Evolutionary conservation across 1,140 invertebrate species (phyloP), one percentile per base, ranked within the genome.

Genomic region (Caerostris extrusa): DNA sequence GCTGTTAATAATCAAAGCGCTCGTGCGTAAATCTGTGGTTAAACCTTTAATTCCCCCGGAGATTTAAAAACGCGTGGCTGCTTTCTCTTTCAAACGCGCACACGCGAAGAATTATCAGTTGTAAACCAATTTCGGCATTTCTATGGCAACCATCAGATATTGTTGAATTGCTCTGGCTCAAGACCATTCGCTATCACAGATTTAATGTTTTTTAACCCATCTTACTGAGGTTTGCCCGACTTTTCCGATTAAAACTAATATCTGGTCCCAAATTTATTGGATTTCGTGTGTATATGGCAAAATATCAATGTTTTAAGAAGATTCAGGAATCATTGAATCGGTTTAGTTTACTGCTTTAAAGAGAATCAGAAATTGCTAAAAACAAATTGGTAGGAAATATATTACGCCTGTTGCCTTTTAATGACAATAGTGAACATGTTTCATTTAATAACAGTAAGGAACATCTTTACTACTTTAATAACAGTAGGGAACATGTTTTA

Each of bases 1-100:
- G 85, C 61, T 90, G 88, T 90, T 90, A 69, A 90, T 71, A 90
- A 67, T 67, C 53, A 90, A 90, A 90, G 88, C 88, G 88, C 50
- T 71, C 64, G 64, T 71, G 88, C 88, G 88, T 90, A 57, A 71
- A 90, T 77, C 71, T 90, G 88, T 71, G 88, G 88, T 90, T 85
- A 90, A 90, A 61, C 88, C 67, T 69, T 56, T n/a, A 34, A 77
- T 57, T 17, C 53, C 55, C 64, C 64, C 53, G 57, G 88, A 71
- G 61, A 90, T 90, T 71, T 90, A 57, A 71, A n/a, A 90, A 90
- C 67, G 87, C 34, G 64, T 53, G 71, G 71, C 71, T 77, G 71
- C 71, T 77, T 77, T 77, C 71, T 4, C 71, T n/a, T n/a, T 77
- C 71, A 77, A 77, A 77, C 53, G 61, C 17, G 61, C 61, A 64